phyloP scores from a whole-genome alignment of 2,113 vertebrate genomes.

The Plecotus auritus region DNA sequence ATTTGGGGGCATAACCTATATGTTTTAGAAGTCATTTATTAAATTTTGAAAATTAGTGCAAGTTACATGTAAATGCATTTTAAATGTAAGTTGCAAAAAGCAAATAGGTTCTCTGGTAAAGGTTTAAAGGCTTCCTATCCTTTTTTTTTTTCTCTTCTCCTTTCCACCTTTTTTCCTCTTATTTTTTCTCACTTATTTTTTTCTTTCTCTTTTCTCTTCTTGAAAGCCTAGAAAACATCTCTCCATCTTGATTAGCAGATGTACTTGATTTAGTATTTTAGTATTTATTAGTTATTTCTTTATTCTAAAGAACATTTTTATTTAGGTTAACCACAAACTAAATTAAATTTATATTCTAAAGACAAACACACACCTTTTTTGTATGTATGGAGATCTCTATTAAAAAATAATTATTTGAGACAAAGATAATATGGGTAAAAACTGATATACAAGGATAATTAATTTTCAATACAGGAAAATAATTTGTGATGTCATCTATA shows the following conservation, averaged over 20 bases:
- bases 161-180: not conserved
- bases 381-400: not conserved
- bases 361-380: too few relatives aligned
- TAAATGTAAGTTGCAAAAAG: not conserved
- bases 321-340: not conserved
- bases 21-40: not conserved
- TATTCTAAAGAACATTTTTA: not conserved
- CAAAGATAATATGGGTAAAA: not conserved
- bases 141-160: not conserved
- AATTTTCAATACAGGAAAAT: not conserved
- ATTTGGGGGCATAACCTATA: too few relatives aligned
- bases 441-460: not conserved
- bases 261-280: not conserved
- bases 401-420: not conserved
- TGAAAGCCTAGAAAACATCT: not conserved
- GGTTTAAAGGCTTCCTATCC: not conserved
- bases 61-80: not conserved
- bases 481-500: not conserved
- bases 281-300: not conserved
- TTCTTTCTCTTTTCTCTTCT: not conserved
- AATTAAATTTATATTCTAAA: not conserved
- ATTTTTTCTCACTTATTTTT: not conserved
- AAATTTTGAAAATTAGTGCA: not conserved
- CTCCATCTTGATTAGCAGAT: not conserved
- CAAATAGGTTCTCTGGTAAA: not conserved